Base-by-base conservation (phyloP, 2,113 vertebrate species). In the Sceloporus undulatus region DNA sequence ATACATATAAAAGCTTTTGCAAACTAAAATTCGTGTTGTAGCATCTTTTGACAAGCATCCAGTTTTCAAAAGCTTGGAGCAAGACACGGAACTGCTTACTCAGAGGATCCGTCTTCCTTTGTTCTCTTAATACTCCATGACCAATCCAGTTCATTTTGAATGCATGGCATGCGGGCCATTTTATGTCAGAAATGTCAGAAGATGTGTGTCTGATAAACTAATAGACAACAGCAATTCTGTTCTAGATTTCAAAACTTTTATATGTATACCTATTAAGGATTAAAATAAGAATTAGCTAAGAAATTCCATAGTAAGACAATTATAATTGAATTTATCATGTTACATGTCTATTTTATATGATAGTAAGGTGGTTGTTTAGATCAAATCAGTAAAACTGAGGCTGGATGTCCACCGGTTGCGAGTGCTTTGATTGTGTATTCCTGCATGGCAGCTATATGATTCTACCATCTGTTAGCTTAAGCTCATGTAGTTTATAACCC, bases 41-140 rank as follows among this genome's bases (percentile, higher is more conserved):
- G 48, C 7, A 48, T 48, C 7, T 48, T 48, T 5, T 80, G 65
- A 66, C 18, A 66, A 19, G 16, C 65, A 66, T 66, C 65, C 16
- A 66, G 0, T n/a, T 34, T 54, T 71, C 56, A 76, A 42, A 76
- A 23, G 62, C 40, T 82, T 76, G 11, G 71, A 19, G 25, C 16
- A 34, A 27, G 38, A 75, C 21, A 76, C 59, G 74, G 59, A 83
- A 77, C 71, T 54, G 38, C 21, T 34, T 1, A 21, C 40, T 27
- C n/a, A 76, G 29, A 29, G 9, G 21, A 83, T 88, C 87, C 87
- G 79, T 19, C 48, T 83, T 68, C 19, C 54, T 88, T 88, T 83
- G 73, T 83, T 68, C 18, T 83, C 42, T 83, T 68, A 81, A 88
- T 77, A 38, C 48, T 83, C 80, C 23, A 62, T 68, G 80, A 83